Percentiles rank a stretch among this genome's conserved stretches.
phyloP scores from a whole-genome alignment of 2,797 vertebrate species.

The Vireo griseus region DNA sequence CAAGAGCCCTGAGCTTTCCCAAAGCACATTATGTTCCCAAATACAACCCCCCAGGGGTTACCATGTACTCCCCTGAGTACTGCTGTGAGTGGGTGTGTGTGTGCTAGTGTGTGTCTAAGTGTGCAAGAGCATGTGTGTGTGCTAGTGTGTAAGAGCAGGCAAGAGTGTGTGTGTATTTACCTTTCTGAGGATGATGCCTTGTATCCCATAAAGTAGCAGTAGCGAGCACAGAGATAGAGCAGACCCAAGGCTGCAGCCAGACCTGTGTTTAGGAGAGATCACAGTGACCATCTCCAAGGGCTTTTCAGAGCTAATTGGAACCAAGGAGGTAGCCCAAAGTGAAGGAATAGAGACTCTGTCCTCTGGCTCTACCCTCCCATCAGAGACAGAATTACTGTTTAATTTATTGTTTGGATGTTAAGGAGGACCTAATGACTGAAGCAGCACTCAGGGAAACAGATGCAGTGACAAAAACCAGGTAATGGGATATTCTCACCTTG shows the following conservation, averaged over 20 bases:
- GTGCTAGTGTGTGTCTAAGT: no score
- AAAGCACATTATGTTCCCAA: neutral
- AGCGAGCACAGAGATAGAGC: constrained; percentile 81
- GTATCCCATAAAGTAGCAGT: constrained; percentile 87
- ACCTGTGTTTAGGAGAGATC: constrained; percentile 60
- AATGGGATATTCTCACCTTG: constrained; percentile 73
- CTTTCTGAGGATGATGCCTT: constrained; percentile 74
- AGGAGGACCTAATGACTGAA: neutral
- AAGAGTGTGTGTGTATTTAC: constrained; percentile 58
- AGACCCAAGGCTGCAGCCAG: constrained; percentile 79
- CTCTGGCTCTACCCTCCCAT: neutral
- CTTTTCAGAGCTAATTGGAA: neutral
- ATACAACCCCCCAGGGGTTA: neutral
- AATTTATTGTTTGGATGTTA: neutral
- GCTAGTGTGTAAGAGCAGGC: neutral
- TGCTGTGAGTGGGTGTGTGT: neutral
- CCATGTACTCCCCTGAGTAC: neutral
- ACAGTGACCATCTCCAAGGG: neutral
- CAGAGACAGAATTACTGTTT: neutral
- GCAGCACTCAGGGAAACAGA: neutral
- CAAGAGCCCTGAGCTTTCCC: neutral
- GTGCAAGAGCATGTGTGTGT: neutral
- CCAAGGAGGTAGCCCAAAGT: neutral
- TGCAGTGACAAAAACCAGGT: neutral
- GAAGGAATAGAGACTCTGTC: neutral